These are phyloP conservation scores for Acanthacorydalis orientalis DNA, from an alignment of 2,888 invertebrate genomes.

Conservation along the genomic window DNA sequence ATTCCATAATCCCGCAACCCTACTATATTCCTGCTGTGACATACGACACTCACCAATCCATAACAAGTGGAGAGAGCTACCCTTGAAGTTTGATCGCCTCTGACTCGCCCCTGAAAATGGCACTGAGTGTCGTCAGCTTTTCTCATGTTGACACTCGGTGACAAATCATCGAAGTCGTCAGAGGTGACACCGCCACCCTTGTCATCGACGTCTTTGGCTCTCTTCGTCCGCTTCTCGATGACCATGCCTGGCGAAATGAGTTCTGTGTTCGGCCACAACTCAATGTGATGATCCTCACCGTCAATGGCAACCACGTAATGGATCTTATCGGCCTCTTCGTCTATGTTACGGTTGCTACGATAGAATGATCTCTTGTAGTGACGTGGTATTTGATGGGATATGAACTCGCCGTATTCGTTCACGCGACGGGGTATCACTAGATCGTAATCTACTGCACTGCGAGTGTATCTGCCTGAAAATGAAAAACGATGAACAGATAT, in stretches of 20 bases:
- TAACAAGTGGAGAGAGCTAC: slow-evolving; percentile 26
- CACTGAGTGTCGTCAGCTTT: slow-evolving; percentile 19
- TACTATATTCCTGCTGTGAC: too few relatives aligned
- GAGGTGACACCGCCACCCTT: slow-evolving; percentile 10
- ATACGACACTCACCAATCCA: slow-evolving; percentile 20
- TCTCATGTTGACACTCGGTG: slow-evolving; percentile 13
- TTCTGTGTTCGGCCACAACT: slow-evolving; percentile 21
- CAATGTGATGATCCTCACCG: slow-evolving; percentile 22
- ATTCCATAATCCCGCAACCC: too few relatives aligned
- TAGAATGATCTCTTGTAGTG: slow-evolving; percentile 14
- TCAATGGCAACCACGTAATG: slow-evolving; percentile 22
- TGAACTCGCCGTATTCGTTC: slow-evolving; percentile 18
- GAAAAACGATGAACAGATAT: not conserved
- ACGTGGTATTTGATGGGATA: slow-evolving; percentile 22
- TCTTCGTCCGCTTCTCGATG: slow-evolving; percentile 16
- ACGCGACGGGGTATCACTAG: slow-evolving; percentile 23
- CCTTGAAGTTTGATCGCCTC: slow-evolving; percentile 18
- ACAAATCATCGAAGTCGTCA: slow-evolving; percentile 9
- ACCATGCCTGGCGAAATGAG: slow-evolving; percentile 23
- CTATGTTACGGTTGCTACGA: not conserved
- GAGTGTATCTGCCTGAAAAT: not conserved
- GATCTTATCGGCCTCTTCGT: slow-evolving; percentile 13
- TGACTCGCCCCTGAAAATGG: slow-evolving; percentile 26
- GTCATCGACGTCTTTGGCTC: slow-evolving; percentile 20
- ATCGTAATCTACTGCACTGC: slow-evolving; percentile 15